A percentile compares a stretch with the other conserved stretches of the same genome.
Conservation (phyloP, 2,797 vertebrate genomes). For the Podargus strigoides region DNA sequence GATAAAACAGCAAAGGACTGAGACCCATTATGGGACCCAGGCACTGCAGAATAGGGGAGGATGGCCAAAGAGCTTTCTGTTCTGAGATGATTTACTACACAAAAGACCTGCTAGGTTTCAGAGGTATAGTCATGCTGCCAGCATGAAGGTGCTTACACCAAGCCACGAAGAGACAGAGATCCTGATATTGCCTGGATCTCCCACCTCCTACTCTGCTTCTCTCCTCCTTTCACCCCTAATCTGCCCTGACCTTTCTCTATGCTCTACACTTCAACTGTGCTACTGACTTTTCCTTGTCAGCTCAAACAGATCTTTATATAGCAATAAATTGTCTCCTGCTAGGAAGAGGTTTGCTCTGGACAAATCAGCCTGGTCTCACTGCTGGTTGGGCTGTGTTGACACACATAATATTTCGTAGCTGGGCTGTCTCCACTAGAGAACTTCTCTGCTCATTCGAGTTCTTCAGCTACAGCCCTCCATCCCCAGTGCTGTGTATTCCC, state of each 20-base stretch:
- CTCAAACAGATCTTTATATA: background rate
- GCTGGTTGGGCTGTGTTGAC: background rate
- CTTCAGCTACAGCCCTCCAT: background rate
- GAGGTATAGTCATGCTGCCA: background rate
- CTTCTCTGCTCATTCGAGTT: background rate
- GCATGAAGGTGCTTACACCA: background rate
- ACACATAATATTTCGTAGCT: accelerated
- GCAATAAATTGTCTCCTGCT: background rate
- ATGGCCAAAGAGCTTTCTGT: background rate
- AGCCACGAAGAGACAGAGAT: background rate
- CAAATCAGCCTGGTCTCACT: background rate
- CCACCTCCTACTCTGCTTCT: background rate
- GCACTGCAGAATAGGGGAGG: background rate
- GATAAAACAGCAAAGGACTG: background rate
- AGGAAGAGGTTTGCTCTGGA: background rate
- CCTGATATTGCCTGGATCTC: background rate
- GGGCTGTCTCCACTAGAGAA: background rate
- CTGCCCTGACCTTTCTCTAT: background rate
- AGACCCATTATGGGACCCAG: background rate
- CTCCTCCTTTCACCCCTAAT: background rate
- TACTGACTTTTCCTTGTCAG: background rate
- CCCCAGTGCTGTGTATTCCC: background rate
- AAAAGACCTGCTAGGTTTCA: background rate
- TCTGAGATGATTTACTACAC: background rate
- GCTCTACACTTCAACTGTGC: background rate